Base-by-base conservation (phyloP, 2,797 vertebrate species). In the Helarctos malayanus region DNA sequence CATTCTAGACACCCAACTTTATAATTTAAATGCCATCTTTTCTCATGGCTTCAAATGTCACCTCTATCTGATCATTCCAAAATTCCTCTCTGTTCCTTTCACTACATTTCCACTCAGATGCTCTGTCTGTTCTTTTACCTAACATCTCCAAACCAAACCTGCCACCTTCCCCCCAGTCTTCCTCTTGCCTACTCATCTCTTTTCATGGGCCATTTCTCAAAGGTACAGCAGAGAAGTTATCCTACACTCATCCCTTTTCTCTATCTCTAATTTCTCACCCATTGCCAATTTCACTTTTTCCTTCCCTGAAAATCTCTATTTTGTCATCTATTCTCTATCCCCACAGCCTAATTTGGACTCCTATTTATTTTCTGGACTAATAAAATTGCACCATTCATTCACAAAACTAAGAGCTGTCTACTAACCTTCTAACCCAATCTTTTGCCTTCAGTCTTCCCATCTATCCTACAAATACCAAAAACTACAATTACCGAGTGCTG, bases 361-460 rank as follows among this genome's bases (percentile, higher is more conserved):
- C 38, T 71, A 65, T n/a, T 84, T 90, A 78, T 79, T 91, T 94
- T 65, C 79, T 29, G 35, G 29, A 35, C 78, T 94, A 76, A 89
- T 57, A 23, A 84, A 38, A 57, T 76, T 3, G 35, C 5, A 45
- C 38, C 32, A 56, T 73, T 75, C 56, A 63, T 87, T 91, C 54
- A 87, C 32, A 52, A 19, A 54, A 63, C 45, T 21, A 45, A 89
- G 57, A 83, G 38, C 14, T 63, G 9, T 52, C 54, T 81, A 57
- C 23, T 71, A 83, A 65, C 11, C 68, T 54, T 35, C 45, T 73
- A 81, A 71, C 10, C 27, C n/a, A 69, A 27, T 38, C 19, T 59
- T 85, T 21, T 52, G 25, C 73, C 52, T 85, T 19, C 10, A 25
- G n/a, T 52, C 29, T 78, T 69, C 75, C 23, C 76, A 49, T 47